phyloP scores from a whole-genome alignment of 2,113 vertebrate genomes.

The Datnioides undecimradiatus region DNA sequence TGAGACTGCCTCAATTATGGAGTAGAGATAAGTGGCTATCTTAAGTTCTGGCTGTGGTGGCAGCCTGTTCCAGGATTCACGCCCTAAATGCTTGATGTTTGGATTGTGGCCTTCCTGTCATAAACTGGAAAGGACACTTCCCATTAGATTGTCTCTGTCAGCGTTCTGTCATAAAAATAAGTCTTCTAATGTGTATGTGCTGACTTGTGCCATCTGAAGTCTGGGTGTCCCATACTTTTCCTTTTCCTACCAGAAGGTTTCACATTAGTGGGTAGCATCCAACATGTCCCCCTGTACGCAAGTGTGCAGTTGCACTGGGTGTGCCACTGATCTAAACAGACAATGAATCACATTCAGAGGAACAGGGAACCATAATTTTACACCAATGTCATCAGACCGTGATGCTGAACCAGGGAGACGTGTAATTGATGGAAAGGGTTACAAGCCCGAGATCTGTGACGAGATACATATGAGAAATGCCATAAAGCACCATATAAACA shows the following conservation, averaged over 20 bases:
- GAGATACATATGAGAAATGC: background rate
- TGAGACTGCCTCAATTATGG: slow-evolving; percentile 68
- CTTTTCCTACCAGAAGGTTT: background rate
- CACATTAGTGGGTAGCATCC: background rate
- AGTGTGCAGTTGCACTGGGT: background rate
- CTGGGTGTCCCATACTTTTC: background rate
- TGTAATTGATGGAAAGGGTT: background rate
- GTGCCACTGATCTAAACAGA: background rate
- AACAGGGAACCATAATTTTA: slow-evolving; percentile 27
- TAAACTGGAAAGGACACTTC: slow-evolving; percentile 60
- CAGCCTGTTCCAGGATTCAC: slow-evolving; percentile 61
- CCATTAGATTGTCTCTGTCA: slow-evolving; percentile 58
- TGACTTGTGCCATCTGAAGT: slow-evolving; percentile 40
- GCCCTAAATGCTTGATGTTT: slow-evolving; percentile 65
- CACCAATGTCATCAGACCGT: background rate
- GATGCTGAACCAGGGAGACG: background rate
- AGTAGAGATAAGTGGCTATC: slow-evolving; percentile 69
- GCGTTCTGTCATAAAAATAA: slow-evolving; percentile 49
- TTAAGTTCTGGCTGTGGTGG: slow-evolving; percentile 59
- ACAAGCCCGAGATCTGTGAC: background rate
- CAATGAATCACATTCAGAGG: slow-evolving; percentile 51
- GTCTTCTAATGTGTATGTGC: slow-evolving; percentile 1
- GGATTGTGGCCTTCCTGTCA: slow-evolving; percentile 69
- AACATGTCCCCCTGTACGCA: background rate
- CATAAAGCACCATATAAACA: background rate